These are phyloP conservation scores for Acanthiza pusilla DNA, from an alignment of 2,797 vertebrate species.

Conservation along the genomic window DNA sequence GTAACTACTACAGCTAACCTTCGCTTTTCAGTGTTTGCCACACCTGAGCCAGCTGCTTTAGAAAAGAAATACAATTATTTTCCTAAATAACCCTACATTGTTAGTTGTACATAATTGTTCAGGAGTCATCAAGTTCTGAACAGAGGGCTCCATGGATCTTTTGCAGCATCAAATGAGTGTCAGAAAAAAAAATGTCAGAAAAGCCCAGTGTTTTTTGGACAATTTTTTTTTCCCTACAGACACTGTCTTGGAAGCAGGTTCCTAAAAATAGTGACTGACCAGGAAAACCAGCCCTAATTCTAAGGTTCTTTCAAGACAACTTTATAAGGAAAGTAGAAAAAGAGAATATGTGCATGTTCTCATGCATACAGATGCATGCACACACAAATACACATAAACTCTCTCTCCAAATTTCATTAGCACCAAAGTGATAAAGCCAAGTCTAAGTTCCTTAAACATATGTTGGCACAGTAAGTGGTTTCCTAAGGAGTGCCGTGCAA, in stretches of 20 bases:
- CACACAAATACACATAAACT: neutral
- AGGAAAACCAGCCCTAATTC: neutral
- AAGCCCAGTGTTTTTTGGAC: neutral
- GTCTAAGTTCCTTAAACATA: neutral
- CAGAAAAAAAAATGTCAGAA: neutral
- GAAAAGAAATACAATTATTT: rapidly evolving
- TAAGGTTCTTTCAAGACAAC: neutral
- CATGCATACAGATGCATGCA: neutral
- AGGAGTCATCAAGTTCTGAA: neutral
- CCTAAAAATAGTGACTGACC: neutral
- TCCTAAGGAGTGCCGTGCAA: neutral
- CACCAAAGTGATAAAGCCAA: neutral
- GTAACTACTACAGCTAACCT: neutral
- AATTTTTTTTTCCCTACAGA: neutral
- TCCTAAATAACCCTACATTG: neutral
- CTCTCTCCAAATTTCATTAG: neutral
- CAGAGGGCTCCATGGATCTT: neutral
- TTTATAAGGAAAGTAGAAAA: neutral
- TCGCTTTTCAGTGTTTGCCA: neutral
- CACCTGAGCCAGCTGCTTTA: neutral
- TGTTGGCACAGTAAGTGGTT: neutral
- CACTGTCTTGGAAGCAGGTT: neutral
- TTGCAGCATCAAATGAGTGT: neutral
- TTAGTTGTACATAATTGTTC: neutral
- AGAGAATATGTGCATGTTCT: neutral